phyloP scores from a whole-genome alignment of 37 sponge, comb jelly and placozoan species.

The Spongilla lacustris region DNA sequence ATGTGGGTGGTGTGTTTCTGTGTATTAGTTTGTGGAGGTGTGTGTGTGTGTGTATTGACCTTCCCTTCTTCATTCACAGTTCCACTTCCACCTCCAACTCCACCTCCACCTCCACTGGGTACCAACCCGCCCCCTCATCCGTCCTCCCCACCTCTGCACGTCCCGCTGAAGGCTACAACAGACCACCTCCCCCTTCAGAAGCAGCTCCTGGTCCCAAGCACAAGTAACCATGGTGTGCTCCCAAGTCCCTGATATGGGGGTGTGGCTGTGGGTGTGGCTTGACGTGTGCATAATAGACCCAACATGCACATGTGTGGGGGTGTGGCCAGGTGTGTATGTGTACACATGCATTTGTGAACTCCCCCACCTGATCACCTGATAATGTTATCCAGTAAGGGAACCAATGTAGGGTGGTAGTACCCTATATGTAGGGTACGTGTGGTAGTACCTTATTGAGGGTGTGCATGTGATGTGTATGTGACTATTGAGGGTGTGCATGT shows the following conservation, averaged over 20 bases:
- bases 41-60: slow-evolving; percentile 10
- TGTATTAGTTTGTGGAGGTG: neutral
- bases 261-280: neutral
- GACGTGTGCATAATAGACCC: no score
- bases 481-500: no score
- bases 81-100: neutral
- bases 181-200: neutral
- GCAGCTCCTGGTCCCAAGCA: neutral
- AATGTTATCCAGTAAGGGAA: no score
- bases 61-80: neutral
- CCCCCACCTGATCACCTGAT: no score
- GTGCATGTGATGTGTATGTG: no score
- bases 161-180: neutral
- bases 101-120: neutral
- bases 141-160: neutral
- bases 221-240: neutral
- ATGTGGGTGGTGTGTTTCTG: slow-evolving; percentile 11
- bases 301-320: no score
- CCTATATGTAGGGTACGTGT: no score
- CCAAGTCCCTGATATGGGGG: neutral
- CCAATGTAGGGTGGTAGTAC: no score
- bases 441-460: no score
- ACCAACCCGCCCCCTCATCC: neutral
- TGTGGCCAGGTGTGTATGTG: no score
- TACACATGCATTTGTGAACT: no score